Conservation (phyloP, 2,113 vertebrate species). For the Cryptotis parvus region DNA sequence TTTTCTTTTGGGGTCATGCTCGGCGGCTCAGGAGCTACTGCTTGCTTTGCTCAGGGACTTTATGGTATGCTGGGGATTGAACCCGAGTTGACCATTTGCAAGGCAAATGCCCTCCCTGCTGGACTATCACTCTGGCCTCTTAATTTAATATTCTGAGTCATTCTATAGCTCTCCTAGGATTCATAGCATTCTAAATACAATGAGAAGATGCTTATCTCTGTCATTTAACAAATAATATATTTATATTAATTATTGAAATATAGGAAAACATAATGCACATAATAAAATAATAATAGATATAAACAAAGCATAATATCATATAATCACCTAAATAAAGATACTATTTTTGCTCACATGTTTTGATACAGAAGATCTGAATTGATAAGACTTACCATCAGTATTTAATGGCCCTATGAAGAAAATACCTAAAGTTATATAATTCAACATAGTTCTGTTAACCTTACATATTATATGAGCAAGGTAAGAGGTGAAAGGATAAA, state of each 20-base stretch:
- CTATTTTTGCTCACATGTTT: slow-evolving; percentile 32
- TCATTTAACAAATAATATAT: slow-evolving; percentile 46
- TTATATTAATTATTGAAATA: slow-evolving; percentile 46
- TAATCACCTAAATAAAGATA: background rate
- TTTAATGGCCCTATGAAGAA: slow-evolving; percentile 36
- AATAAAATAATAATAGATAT: too few relatives aligned
- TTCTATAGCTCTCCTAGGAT: background rate
- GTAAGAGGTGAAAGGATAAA: slow-evolving; percentile 18
- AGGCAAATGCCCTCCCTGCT: too few relatives aligned
- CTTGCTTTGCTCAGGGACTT: too few relatives aligned
- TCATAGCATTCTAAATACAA: background rate
- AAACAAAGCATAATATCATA: background rate
- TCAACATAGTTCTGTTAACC: slow-evolving; percentile 46
- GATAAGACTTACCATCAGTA: slow-evolving; percentile 30
- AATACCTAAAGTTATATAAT: slow-evolving; percentile 37
- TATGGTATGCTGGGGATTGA: too few relatives aligned
- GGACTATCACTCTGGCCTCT: too few relatives aligned
- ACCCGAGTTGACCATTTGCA: too few relatives aligned
- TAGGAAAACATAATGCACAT: background rate
- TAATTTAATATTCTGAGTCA: slow-evolving; percentile 11
- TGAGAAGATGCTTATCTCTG: background rate
- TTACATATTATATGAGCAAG: background rate
- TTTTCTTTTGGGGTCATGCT: too few relatives aligned
- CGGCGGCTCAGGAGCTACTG: too few relatives aligned
- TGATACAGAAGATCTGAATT: slow-evolving; percentile 21